These are phyloP conservation scores for Callimorpha dominula DNA, from an alignment of 2,888 invertebrate species.

Conservation along the genomic window DNA sequence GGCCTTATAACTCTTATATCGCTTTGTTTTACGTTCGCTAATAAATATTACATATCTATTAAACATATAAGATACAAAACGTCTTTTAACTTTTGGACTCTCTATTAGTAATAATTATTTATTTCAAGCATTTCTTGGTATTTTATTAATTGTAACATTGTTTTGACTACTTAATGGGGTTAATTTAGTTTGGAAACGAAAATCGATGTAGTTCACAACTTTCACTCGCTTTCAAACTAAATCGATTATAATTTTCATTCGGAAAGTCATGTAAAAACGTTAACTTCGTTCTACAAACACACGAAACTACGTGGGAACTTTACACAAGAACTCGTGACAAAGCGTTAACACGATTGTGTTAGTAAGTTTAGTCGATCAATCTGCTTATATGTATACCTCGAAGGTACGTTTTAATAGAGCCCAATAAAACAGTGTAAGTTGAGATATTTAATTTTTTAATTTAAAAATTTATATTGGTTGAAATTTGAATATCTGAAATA, in stretches of 20 bases:
- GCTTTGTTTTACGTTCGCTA: too few relatives aligned
- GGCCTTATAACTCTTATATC: too few relatives aligned
- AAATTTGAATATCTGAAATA: too few relatives aligned
- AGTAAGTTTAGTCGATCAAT: slow-evolving; percentile 43
- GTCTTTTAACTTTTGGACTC: background rate
- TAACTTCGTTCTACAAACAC: slow-evolving; percentile 58
- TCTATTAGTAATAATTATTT: background rate
- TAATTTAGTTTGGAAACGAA: slow-evolving; percentile 43
- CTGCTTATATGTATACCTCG: background rate
- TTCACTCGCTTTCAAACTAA: slow-evolving; percentile 62
- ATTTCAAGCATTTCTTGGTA: background rate
- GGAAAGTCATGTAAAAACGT: slow-evolving; percentile 70
- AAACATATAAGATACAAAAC: too few relatives aligned
- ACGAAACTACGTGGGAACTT: slow-evolving; percentile 69
- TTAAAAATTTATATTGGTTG: too few relatives aligned
- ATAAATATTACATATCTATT: too few relatives aligned
- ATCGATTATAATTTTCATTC: slow-evolving; percentile 63
- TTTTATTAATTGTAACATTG: slow-evolving; percentile 35
- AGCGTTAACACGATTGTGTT: slow-evolving; percentile 53
- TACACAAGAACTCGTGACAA: slow-evolving; percentile 49
- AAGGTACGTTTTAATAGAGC: background rate
- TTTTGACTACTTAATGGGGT: slow-evolving; percentile 33
- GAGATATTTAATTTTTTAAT: background rate
- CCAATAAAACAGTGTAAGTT: background rate
- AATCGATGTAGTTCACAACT: slow-evolving; percentile 49